Evolutionary conservation across 2,888 invertebrate genomes (phyloP).

Genomic region (Mesorhabditis belari): DNA sequence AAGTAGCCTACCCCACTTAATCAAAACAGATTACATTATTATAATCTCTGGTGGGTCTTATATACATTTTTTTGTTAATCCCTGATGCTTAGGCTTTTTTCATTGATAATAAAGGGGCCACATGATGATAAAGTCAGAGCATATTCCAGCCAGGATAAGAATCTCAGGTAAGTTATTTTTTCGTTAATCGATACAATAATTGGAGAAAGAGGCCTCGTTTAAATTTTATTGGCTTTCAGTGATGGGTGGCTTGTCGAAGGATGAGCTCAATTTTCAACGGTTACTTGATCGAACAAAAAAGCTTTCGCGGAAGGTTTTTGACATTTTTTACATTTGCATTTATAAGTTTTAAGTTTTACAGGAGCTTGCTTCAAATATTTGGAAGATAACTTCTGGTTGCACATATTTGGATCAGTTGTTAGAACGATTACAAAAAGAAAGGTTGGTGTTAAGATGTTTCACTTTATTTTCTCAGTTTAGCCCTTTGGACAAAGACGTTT

Average conservation of each 20-base stretch:
- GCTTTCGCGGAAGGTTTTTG: neutral
- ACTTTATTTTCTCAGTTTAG: no score
- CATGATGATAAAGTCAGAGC: conserved; percentile 33
- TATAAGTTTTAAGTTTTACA: neutral
- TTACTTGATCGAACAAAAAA: neutral
- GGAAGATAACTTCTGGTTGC: neutral
- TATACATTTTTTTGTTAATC: neutral
- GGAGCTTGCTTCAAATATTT: neutral
- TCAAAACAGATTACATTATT: conserved; percentile 34
- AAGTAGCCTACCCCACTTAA: no score
- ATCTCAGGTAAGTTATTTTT: no score
- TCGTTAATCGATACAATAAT: neutral
- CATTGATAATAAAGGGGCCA: conserved; percentile 30
- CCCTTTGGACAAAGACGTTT: neutral
- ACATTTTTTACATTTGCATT: neutral
- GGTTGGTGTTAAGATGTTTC: no score
- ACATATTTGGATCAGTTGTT: neutral
- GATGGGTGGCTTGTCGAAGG: neutral
- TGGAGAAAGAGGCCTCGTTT: neutral
- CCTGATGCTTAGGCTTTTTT: conserved; percentile 24
- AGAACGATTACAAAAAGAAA: neutral
- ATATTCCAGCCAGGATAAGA: neutral
- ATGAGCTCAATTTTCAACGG: neutral
- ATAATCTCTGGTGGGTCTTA: conserved; percentile 26
- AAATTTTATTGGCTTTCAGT: neutral